Evolutionary conservation across 1,140 invertebrate genomes (phyloP).

Genomic region (Lineus longissimus): DNA sequence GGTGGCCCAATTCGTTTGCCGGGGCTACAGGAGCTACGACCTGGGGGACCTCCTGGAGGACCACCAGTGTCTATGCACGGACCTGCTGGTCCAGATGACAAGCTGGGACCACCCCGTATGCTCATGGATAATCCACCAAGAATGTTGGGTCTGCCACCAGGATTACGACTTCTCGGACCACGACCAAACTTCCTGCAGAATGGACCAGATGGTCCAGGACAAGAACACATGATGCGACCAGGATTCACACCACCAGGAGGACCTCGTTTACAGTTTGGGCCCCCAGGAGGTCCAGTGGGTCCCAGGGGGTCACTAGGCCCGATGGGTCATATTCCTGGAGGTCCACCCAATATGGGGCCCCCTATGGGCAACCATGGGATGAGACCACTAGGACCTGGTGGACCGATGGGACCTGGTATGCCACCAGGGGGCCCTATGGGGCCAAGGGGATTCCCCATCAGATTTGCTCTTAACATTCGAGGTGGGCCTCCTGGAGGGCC

Average conservation of each 20-base stretch:
- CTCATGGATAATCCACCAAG: not conserved
- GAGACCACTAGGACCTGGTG: constrained; percentile 9
- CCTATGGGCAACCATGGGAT: not conserved
- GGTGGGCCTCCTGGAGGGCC: not conserved
- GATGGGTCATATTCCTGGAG: not conserved
- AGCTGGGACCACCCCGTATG: not conserved
- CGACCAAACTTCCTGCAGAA: too few species aligned
- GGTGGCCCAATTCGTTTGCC: too few species aligned
- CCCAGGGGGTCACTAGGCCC: too few species aligned
- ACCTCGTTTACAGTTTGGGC: too few species aligned
- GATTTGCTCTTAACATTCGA: not conserved
- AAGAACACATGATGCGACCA: too few species aligned
- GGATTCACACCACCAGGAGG: too few species aligned
- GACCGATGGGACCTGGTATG: not conserved
- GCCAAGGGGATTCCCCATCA: constrained; percentile 1
- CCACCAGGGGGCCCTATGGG: not conserved
- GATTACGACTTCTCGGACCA: constrained; percentile 13
- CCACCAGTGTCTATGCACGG: not conserved
- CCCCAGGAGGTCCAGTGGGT: too few species aligned
- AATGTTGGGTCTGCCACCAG: constrained; percentile 6
- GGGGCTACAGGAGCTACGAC: not conserved
- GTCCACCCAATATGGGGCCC: not conserved
- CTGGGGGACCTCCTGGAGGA: not conserved
- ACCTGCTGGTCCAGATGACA: not conserved
- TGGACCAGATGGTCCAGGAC: too few species aligned